Base-by-base conservation (phyloP, 2,113 vertebrate species). In the Spermophilus dauricus region DNA sequence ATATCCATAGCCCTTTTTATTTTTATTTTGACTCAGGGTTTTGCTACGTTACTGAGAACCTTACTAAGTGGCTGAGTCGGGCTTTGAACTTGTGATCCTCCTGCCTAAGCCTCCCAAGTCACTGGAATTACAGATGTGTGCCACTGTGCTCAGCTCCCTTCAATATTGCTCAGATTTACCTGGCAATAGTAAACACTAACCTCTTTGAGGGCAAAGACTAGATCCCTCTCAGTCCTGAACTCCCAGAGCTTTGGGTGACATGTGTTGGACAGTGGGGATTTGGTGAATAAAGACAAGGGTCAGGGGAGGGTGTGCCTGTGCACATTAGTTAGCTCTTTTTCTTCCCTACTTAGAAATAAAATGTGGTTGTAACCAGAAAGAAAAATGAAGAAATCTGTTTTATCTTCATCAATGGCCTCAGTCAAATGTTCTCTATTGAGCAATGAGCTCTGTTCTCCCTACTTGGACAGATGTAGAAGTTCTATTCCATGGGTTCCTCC, bases 341-440 rank as follows among this genome's bases (percentile, higher is more conserved):
- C 76, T 82, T 91, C 18, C 34, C 37, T 30, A 72, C 24, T 69
- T 78, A 82, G 94, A 93, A 78, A 63, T 86, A 78, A 92, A 88
- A 78, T 28, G 2, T 73, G 30, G 39, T 80, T 77, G 75, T 96
- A 13, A 84, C n/a, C 14, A 56, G 76, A 89, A 34, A 90, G 85
- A 73, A 95, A 87, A 84, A 30, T 51, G 67, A 61, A 86, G 70
- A 56, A 63, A 37, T 67, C 39, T 24, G 8, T n/a, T 48, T 77
- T 53, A 39, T 42, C 53, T 78, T 89, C 70, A 63, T 81, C 22
- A 67, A 45, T 88, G 24, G 10, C 73, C 61, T 87, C 48, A 75
- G 45, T 34, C n/a, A 63, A 16, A 61, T 56, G 10, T 3, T 80
- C 78, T 86, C 22, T 42, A 8, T 12, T 76, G 51, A 87, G 34